phyloP scores from a whole-genome alignment of 2,797 vertebrate species.

The Pogoniulus pusillus region DNA sequence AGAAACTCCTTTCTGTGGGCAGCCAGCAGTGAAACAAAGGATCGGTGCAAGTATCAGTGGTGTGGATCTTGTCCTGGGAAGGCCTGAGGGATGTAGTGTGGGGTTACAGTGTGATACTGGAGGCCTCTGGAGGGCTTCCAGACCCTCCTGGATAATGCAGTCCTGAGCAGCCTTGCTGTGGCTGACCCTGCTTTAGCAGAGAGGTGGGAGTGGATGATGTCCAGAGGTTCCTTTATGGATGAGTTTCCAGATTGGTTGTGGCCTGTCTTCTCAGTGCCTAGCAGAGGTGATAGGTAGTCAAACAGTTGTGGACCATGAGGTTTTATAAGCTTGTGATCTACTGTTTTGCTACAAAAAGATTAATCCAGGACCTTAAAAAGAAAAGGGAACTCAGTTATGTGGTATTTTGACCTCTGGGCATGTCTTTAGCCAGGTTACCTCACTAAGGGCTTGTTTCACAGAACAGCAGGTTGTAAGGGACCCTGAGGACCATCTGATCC shows the following conservation, averaged over 20 bases:
- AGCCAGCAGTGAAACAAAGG: not conserved
- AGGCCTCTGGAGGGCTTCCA: not conserved
- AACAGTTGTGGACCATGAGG: not conserved
- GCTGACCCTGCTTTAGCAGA: no score
- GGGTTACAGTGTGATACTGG: not conserved
- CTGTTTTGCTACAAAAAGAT: conserved; percentile 5
- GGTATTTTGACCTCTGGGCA: not conserved
- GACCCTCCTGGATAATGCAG: no score
- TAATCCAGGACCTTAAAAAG: not conserved
- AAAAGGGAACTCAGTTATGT: not conserved
- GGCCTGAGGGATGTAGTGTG: not conserved
- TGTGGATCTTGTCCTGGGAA: not conserved
- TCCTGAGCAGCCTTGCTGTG: no score
- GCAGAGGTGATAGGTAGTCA: not conserved
- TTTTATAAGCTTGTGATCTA: not conserved
- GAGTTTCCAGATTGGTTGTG: not conserved
- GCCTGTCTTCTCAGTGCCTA: not conserved
- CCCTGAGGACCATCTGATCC: no score
- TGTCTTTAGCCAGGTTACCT: not conserved
- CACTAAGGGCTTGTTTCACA: not conserved
- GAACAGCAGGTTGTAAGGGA: no score
- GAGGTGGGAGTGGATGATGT: no score
- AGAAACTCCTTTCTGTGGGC: not conserved
- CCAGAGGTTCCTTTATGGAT: no score
- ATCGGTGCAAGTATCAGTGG: not conserved